These are phyloP conservation scores for Dryobota labecula DNA, from an alignment of 2,888 invertebrate species.

Conservation along the genomic window DNA sequence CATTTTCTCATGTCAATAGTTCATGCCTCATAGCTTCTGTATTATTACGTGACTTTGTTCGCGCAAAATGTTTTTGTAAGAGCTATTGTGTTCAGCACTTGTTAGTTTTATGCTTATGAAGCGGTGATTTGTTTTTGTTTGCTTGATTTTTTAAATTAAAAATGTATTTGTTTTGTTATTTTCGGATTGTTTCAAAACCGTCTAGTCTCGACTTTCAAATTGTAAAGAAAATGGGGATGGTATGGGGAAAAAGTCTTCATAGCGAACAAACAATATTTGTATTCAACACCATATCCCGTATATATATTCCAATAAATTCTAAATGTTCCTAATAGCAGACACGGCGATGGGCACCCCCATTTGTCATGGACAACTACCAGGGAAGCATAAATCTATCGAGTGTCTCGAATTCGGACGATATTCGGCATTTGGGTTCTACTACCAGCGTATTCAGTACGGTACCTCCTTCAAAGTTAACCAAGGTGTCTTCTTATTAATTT, in stretches of 20 bases:
- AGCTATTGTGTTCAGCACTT: constrained; percentile 52
- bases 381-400: constrained; percentile 56
- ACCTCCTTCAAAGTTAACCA: constrained; percentile 22
- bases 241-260: background rate
- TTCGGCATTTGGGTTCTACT: constrained; percentile 42
- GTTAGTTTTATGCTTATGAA: constrained; percentile 64
- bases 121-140: constrained; percentile 32
- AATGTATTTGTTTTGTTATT: background rate
- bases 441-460: constrained; percentile 37
- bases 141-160: background rate
- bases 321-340: constrained; percentile 46
- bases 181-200: background rate
- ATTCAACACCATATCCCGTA: constrained; percentile 34
- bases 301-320: constrained; percentile 51
- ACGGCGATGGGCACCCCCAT: constrained; percentile 52
- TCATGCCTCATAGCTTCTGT: constrained; percentile 71
- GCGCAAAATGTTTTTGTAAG: constrained; percentile 55
- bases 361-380: constrained; percentile 56
- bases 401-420: constrained; percentile 46
- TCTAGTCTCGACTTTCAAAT: background rate
- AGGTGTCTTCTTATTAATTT: constrained; percentile 33
- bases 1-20: constrained; percentile 75
- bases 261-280: constrained; percentile 13
- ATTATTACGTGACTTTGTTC: constrained; percentile 69
- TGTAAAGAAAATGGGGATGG: background rate